Base-by-base conservation (phyloP, 1,140 invertebrate species). In the Drosophila subobscura region DNA sequence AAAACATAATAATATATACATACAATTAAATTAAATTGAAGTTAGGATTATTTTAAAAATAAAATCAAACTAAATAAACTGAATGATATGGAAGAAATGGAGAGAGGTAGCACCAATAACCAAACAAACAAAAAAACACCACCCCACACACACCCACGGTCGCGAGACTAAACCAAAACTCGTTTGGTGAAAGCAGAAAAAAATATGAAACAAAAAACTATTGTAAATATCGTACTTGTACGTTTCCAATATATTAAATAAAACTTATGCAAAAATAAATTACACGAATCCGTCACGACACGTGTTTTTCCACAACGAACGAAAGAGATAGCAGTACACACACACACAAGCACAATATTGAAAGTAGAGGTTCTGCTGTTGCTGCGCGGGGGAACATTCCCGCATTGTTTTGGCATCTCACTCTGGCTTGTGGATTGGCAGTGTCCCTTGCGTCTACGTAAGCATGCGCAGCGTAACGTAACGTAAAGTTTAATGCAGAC, bases 171-270 rank as follows among this genome's bases (percentile, higher is more conserved):
- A 73, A 59, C 61, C 44, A 61, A 76, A 37, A 70, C 46, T 73
- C 23, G 64, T 52, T 70, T 70, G 68, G 72, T 12, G 12, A 40
- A 37, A 27, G 16, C 50, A 63, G 52, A 25, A 20, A 10, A 41
- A 49, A 51, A 55, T 40, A 51, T 41, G 29, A 54, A 37, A 42
- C 23, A 12, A 46, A 37, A 59, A 55, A 74, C 83, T 86, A 86
- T 86, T 86, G 81, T 86, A 86, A 86, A 86, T 86, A 85, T 63
- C 80, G 66, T 77, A 86, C 72, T 67, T 85, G 83, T 77, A 85
- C 55, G 81, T 86, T 86, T 79, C 60, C 73, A 52, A 78, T 70
- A 79, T 70, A 79, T 79, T 73, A 85, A 85, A 37, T 37, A 79
- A 71, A 66, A 77, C 63, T 65, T 59, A 79, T 76, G 74, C 70